Conservation (phyloP, 1,140 invertebrate genomes). For the Drosophila gunungcola region DNA sequence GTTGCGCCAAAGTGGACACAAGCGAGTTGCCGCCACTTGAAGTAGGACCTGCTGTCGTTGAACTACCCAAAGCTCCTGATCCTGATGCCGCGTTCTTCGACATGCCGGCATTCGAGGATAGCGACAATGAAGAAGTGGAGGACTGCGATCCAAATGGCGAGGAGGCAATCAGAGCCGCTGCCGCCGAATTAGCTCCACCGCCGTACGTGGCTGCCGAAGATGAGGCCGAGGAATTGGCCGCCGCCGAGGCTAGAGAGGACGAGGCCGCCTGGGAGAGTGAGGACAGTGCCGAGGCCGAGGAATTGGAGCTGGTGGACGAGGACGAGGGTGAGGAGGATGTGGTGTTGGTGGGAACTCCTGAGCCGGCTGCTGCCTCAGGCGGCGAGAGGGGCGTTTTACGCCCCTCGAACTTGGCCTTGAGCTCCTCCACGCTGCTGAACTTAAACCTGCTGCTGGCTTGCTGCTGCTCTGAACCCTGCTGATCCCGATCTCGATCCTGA, state of each 20-base stretch:
- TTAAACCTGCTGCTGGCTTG: conserved; percentile 58
- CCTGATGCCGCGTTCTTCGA: conserved; percentile 30
- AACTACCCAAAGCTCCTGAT: conserved; percentile 15
- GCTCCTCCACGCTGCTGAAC: conserved; percentile 78
- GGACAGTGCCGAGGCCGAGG: conserved; percentile 69
- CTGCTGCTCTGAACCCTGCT: conserved; percentile 7
- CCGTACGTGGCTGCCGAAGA: conserved; percentile 73
- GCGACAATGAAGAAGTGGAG: conserved; percentile 66
- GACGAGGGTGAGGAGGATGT: conserved; percentile 74
- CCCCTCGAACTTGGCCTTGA: conserved; percentile 78
- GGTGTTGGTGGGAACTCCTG: conserved; percentile 31
- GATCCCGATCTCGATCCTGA: conserved; percentile 4
- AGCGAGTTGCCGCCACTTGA: conserved; percentile 43
- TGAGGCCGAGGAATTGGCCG: conserved; percentile 57
- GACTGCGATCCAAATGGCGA: conserved; percentile 69
- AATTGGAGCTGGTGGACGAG: conserved; percentile 74
- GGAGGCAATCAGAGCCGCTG: conserved; percentile 64
- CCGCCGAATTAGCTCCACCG: conserved; percentile 66
- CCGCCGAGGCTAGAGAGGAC: conserved; percentile 57
- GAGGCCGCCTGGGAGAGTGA: conserved; percentile 67
- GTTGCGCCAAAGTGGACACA: conserved; percentile 78
- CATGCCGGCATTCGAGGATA: conserved; percentile 60
- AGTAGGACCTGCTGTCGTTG: conserved; percentile 5
- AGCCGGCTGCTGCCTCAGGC: conserved; percentile 50
- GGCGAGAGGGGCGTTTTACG: conserved; percentile 77